Conservation (phyloP, 2,113 vertebrate genomes). For the Tympanuchus pallidicinctus region DNA sequence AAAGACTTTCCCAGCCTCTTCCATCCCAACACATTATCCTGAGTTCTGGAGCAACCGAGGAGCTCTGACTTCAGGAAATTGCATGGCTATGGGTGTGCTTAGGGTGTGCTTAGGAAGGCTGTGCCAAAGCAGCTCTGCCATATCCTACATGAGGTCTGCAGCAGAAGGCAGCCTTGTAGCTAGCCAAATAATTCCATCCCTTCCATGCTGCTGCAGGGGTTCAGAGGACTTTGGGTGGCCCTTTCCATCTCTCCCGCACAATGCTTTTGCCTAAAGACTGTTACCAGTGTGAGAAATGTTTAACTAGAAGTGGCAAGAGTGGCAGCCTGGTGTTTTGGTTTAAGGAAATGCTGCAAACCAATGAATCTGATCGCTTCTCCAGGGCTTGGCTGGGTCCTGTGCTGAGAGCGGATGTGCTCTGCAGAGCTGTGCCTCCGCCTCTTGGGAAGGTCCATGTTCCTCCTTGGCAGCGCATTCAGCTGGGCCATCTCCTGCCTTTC, state of each 20-base stretch:
- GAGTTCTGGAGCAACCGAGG: background rate
- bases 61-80: background rate
- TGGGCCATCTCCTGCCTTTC: background rate
- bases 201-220: background rate
- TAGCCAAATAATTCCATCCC: background rate
- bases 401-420: background rate
- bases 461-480: background rate
- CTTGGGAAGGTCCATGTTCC: background rate
- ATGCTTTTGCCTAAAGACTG: background rate
- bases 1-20: background rate
- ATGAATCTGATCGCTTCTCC: background rate
- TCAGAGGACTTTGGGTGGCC: background rate
- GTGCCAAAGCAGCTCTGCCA: background rate
- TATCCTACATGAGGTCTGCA: background rate
- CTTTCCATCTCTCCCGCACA: background rate
- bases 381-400: background rate
- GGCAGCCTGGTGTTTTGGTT: background rate
- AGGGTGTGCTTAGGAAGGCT: background rate
- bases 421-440: background rate
- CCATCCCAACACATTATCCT: rapidly evolving
- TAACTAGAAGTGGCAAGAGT: background rate
- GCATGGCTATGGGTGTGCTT: background rate
- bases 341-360: background rate
- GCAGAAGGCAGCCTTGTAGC: background rate
- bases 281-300: background rate